These are phyloP conservation scores for Onychostruthus taczanowskii DNA, from an alignment of 2,113 vertebrate species.

Conservation along the genomic window DNA sequence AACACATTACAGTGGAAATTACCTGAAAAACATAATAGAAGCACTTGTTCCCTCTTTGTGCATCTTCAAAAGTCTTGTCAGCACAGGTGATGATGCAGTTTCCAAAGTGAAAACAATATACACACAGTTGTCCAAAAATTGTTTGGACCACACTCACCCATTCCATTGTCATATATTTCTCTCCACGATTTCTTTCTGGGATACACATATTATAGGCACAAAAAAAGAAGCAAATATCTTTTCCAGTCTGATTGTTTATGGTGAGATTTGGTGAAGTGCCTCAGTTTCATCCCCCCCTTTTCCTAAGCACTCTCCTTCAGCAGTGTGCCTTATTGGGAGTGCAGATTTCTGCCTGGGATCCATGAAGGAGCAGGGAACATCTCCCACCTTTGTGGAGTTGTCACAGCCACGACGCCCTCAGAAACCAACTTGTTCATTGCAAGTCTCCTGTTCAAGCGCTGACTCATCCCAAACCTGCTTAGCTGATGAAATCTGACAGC, in stretches of 20 bases:
- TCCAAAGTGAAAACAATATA: background rate
- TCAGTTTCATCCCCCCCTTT: background rate
- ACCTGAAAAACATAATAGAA: background rate
- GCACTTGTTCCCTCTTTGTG: background rate
- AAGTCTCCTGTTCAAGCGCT: background rate
- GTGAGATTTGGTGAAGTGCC: background rate
- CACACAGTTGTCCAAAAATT: too few relatives aligned
- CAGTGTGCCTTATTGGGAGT: accelerated
- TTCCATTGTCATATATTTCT: background rate
- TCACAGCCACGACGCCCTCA: background rate
- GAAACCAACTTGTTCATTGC: background rate
- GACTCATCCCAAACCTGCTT: background rate
- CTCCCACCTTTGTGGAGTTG: background rate
- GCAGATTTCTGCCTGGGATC: background rate
- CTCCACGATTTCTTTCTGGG: background rate
- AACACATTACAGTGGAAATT: background rate
- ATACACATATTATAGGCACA: accelerated
- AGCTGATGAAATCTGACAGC: constrained; percentile 42
- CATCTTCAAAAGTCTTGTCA: background rate
- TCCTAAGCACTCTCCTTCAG: background rate
- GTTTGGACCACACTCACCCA: background rate
- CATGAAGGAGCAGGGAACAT: background rate
- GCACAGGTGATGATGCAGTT: background rate
- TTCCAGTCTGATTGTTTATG: background rate
- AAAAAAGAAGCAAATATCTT: background rate